These are phyloP conservation scores for Aphelenchoides fujianensis DNA, from an alignment of 1,140 invertebrate species.

Conservation along the genomic window DNA sequence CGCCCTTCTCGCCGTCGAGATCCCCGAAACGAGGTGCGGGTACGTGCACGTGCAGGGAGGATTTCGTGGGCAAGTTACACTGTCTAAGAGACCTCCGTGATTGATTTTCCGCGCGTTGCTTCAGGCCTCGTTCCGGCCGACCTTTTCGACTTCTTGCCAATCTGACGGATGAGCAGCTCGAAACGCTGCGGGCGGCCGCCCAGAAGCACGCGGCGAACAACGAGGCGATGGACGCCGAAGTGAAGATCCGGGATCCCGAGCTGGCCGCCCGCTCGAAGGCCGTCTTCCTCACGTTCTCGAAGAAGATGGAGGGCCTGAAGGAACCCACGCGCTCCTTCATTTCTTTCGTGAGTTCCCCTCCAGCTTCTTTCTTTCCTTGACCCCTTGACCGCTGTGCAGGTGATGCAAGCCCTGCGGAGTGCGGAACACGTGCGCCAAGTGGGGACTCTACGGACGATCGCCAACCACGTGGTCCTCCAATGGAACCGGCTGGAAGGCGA, in stretches of 20 bases:
- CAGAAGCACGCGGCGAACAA: background rate
- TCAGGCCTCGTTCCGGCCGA: background rate
- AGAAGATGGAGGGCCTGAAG: background rate
- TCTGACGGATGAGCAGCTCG: background rate
- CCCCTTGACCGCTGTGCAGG: background rate
- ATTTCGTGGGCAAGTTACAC: background rate
- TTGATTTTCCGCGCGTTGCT: too few relatives aligned
- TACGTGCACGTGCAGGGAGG: background rate
- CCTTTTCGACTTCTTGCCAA: conserved; percentile 9
- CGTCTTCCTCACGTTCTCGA: background rate
- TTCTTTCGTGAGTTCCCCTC: background rate
- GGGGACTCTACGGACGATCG: background rate
- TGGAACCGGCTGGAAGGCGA: background rate
- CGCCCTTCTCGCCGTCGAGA: too few relatives aligned
- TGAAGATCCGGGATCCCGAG: background rate
- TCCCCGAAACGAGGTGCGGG: too few relatives aligned
- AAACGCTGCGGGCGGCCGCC: background rate
- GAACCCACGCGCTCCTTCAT: background rate
- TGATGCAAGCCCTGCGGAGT: background rate
- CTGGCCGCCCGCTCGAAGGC: background rate
- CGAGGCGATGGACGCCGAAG: background rate
- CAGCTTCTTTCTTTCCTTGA: background rate
- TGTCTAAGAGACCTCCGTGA: background rate
- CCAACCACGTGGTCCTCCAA: background rate
- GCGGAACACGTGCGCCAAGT: background rate